These are phyloP conservation scores for Pteronotus mesoamericanus DNA, from an alignment of 2,797 vertebrate species.

Conservation along the genomic window DNA sequence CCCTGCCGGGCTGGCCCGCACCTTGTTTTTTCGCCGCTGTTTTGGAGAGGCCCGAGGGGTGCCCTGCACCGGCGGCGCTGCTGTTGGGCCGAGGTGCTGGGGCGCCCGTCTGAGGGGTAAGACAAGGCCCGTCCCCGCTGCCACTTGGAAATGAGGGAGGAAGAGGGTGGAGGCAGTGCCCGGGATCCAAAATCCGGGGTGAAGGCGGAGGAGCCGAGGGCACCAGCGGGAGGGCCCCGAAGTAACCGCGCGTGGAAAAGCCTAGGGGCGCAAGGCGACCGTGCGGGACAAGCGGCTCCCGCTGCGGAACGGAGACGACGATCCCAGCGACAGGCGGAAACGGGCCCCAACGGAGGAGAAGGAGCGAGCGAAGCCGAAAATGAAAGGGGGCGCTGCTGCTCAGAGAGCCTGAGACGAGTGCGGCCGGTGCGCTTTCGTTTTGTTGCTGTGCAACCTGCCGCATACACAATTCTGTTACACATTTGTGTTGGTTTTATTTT, in stretches of 20 bases:
- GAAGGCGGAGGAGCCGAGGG: slow-evolving; percentile 77
- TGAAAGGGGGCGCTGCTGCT: slow-evolving; percentile 36
- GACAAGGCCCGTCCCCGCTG: slow-evolving; percentile 69
- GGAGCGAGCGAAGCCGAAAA: neutral
- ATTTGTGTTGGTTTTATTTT: neutral
- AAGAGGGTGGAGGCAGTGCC: slow-evolving; percentile 74
- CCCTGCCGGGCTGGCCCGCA: slow-evolving; percentile 75
- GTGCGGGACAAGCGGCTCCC: slow-evolving; percentile 55
- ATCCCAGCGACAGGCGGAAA: slow-evolving; percentile 46
- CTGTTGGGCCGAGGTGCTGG: slow-evolving; percentile 72
- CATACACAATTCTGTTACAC: neutral
- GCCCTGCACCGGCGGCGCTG: slow-evolving; percentile 63
- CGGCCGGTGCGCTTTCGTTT: neutral
- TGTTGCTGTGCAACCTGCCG: no score
- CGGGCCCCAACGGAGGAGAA: neutral
- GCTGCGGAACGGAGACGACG: slow-evolving; percentile 66
- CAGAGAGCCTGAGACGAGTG: neutral
- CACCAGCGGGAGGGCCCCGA: slow-evolving; percentile 75
- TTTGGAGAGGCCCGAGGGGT: slow-evolving; percentile 76
- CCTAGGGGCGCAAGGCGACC: slow-evolving; percentile 58
- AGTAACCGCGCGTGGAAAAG: slow-evolving; percentile 53
- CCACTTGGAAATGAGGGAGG: slow-evolving; percentile 77
- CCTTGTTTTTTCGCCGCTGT: slow-evolving; percentile 78
- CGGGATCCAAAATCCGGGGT: slow-evolving; percentile 77
- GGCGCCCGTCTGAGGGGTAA: slow-evolving; percentile 36